Evolutionary conservation across 2,888 invertebrate genomes (phyloP).

Genomic region (Meiosimyza decipiens): DNA sequence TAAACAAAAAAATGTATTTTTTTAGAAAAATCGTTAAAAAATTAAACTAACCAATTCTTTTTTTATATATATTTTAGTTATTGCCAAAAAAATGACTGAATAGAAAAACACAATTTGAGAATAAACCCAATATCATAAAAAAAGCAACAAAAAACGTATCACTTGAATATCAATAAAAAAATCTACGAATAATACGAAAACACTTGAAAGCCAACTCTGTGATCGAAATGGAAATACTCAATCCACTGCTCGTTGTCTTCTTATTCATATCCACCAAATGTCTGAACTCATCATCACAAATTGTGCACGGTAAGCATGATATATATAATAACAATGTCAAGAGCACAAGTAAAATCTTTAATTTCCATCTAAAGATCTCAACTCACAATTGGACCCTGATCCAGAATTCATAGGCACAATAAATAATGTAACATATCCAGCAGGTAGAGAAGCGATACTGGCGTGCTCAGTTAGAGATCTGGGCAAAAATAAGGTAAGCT

Average conservation of each 20-base stretch:
- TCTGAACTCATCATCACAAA: constrained; percentile 58
- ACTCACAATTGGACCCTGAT: constrained; percentile 64
- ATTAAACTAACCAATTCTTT: no score
- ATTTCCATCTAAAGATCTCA: constrained; percentile 50
- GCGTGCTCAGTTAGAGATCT: constrained; percentile 66
- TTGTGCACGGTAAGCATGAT: constrained; percentile 59
- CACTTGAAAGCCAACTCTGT: not conserved
- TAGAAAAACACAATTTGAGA: no score
- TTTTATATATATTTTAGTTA: no score
- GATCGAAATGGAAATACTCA: constrained; percentile 53
- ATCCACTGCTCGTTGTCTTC: constrained; percentile 54
- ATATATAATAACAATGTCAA: not conserved
- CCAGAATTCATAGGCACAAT: constrained; percentile 67
- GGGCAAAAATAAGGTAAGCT: constrained; percentile 64
- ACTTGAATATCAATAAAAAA: no score
- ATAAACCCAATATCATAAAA: no score
- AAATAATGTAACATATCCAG: constrained; percentile 67
- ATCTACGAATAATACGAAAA: no score
- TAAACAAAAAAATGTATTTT: no score
- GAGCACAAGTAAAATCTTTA: not conserved
- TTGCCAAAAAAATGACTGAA: no score
- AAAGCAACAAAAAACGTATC: no score
- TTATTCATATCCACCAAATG: constrained; percentile 59
- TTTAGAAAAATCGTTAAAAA: no score
- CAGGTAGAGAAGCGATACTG: constrained; percentile 66